These are phyloP conservation scores for Conchocele bisecta DNA, from an alignment of 2,888 invertebrate genomes.

Conservation along the genomic window DNA sequence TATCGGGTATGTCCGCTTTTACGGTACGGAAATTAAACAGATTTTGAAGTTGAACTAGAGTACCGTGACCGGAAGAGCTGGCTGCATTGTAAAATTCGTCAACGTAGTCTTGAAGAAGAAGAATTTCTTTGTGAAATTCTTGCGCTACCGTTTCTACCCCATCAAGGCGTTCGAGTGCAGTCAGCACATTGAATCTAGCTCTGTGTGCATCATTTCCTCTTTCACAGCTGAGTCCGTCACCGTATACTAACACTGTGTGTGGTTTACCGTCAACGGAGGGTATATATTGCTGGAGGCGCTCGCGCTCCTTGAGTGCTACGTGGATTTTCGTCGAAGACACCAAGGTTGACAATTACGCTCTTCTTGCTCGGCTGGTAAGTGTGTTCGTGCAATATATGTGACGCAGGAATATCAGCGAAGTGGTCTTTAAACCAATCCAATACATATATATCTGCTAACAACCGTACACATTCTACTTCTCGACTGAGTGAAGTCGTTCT, in stretches of 20 bases:
- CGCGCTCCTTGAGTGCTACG: constrained; percentile 29
- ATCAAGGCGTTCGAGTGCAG: constrained; percentile 29
- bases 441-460: constrained; percentile 17
- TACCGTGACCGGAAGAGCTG: constrained; percentile 29
- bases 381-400: constrained; percentile 37
- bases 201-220: constrained; percentile 35
- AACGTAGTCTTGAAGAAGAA: constrained; percentile 43
- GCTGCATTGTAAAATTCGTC: constrained; percentile 35
- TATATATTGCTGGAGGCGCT: constrained; percentile 20
- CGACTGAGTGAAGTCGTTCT: constrained; percentile 6
- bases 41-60: constrained; percentile 36
- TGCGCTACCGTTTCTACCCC: constrained; percentile 43
- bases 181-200: constrained; percentile 24
- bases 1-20: constrained; percentile 34
- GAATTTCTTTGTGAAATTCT: constrained; percentile 56
- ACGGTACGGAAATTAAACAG: constrained; percentile 33
- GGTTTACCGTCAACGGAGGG: constrained; percentile 20
- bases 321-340: constrained; percentile 38
- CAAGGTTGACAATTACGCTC: constrained; percentile 36
- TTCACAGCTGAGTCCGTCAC: constrained; percentile 39
- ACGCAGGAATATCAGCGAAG: constrained; percentile 12
- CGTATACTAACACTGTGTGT: constrained; percentile 24
- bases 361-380: constrained; percentile 14
- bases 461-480: constrained; percentile 21
- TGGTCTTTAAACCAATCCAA: constrained; percentile 32